These are phyloP conservation scores for Alectura lathami DNA, from an alignment of 2,113 vertebrate genomes.

Conservation along the genomic window DNA sequence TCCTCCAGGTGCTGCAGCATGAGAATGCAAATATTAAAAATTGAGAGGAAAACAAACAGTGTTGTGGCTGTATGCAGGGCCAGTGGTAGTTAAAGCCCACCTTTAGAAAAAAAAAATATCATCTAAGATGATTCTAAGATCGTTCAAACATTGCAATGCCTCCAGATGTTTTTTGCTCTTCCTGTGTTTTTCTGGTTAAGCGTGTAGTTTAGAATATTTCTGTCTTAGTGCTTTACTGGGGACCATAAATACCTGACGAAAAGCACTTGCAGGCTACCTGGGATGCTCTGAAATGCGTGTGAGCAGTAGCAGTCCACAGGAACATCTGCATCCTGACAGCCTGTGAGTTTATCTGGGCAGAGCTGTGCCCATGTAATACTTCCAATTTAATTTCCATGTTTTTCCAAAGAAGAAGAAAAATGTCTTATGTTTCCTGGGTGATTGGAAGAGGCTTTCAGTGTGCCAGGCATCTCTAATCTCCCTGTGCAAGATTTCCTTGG, in stretches of 20 bases:
- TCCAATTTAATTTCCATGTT: constrained; percentile 53
- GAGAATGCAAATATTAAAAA: not conserved
- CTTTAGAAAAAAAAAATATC: not conserved
- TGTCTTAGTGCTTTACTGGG: not conserved
- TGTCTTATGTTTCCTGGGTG: constrained; percentile 42
- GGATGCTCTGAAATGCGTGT: not conserved
- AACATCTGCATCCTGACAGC: constrained; percentile 53
- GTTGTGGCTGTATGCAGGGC: not conserved
- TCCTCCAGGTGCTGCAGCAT: not conserved
- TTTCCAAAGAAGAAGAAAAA: constrained; percentile 20
- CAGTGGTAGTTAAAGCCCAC: not conserved
- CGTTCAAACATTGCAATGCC: not conserved
- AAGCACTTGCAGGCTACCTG: constrained; percentile 18
- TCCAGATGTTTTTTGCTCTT: not conserved
- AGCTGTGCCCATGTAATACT: not conserved
- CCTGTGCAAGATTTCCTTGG: not conserved
- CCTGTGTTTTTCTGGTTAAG: constrained; percentile 24
- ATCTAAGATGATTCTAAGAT: not conserved
- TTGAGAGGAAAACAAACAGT: not conserved
- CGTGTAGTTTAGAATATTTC: not conserved
- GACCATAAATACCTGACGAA: constrained; percentile 1
- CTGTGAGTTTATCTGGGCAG: constrained; percentile 31
- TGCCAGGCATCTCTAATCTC: constrained; percentile 48
- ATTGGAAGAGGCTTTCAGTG: constrained; percentile 7
- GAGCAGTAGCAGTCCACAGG: not conserved